Base-by-base conservation (phyloP, 1,140 invertebrate genomes). In the Pseudomyrmex dendroicus region DNA sequence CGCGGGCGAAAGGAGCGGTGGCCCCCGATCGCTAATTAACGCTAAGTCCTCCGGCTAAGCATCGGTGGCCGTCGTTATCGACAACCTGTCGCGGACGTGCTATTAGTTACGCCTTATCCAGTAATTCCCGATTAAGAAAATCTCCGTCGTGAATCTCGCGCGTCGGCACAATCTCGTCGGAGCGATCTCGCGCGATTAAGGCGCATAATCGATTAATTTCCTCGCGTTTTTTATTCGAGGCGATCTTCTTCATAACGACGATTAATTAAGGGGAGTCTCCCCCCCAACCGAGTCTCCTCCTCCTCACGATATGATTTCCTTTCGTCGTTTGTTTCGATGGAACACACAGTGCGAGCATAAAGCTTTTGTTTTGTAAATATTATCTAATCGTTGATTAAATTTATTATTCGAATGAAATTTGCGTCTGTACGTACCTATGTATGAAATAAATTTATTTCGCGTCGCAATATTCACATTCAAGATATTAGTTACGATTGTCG, bases 71-170 rank as follows among this genome's bases (percentile, higher is more conserved):
- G 44, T 84, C 80, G 83, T 88, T 88, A 89, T 80, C 73, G 80
- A 88, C 74, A 72, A 84, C 52, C 74, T 82, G 78, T 84, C 80
- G 64, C 3, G 63, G 74, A 72, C 57, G 56, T 52, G 77, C 78
- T 86, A 86, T 88, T 88, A 88, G 84, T 88, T 88, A 88, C 70
- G 44, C 63, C 80, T 86, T 84, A 86, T 88, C 87, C 50, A 86
- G 63, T 74, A 88, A 84, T 84, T 88, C 86, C 54, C 84, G 80
- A 76, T 86, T 70, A 72, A 74, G 57, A 66, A 74, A 86, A 88
- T 86, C 82, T 86, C 50, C 59, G 61, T 35, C 68, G 72, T 78
- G 83, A 66, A 86, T 86, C 84, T 61, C 54, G 57, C 56, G 62
- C 56, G 76, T 83, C 68, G 54, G 52, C 44, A 20, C 61, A 70